A percentile compares a stretch with the other conserved stretches of the same genome.
phyloP scores from a whole-genome alignment of 2,888 invertebrate genomes.

The Scaptomyza parva region DNA sequence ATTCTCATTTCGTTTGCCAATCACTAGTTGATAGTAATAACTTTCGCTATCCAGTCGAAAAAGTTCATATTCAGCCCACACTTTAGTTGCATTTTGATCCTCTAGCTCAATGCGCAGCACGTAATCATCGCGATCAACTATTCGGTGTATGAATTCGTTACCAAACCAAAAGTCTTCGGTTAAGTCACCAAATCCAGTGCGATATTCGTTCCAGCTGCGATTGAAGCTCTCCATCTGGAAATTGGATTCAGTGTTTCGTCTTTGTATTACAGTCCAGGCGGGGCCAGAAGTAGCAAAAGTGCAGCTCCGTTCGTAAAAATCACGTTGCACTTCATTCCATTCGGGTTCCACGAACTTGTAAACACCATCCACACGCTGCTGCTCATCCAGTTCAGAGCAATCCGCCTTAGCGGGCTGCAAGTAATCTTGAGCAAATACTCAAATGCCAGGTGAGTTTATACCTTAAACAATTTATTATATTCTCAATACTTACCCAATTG shows the following conservation, averaged over 20 bases:
- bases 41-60: constrained; percentile 84
- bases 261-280: constrained; percentile 87
- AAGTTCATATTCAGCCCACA: constrained; percentile 86
- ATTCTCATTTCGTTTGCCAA: constrained; percentile 84
- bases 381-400: constrained; percentile 84
- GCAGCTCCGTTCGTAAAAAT: constrained; percentile 85
- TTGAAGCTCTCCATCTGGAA: constrained; percentile 85
- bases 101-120: constrained; percentile 86
- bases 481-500: constrained; percentile 30
- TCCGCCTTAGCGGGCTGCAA: constrained; percentile 79
- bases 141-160: constrained; percentile 86
- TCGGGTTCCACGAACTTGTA: constrained; percentile 82
- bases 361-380: constrained; percentile 83
- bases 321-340: constrained; percentile 80
- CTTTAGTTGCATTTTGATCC: constrained; percentile 85
- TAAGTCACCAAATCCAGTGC: constrained; percentile 86
- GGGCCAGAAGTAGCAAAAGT: constrained; percentile 85
- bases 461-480: neutral
- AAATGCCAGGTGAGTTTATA: constrained; percentile 37
- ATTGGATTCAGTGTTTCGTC: constrained; percentile 78
- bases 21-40: constrained; percentile 85
- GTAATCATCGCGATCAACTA: constrained; percentile 84
- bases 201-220: constrained; percentile 86
- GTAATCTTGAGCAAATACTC: constrained; percentile 59
- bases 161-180: constrained; percentile 87